phyloP scores from a whole-genome alignment of 2,888 invertebrate genomes.

The Belgica antarctica region DNA sequence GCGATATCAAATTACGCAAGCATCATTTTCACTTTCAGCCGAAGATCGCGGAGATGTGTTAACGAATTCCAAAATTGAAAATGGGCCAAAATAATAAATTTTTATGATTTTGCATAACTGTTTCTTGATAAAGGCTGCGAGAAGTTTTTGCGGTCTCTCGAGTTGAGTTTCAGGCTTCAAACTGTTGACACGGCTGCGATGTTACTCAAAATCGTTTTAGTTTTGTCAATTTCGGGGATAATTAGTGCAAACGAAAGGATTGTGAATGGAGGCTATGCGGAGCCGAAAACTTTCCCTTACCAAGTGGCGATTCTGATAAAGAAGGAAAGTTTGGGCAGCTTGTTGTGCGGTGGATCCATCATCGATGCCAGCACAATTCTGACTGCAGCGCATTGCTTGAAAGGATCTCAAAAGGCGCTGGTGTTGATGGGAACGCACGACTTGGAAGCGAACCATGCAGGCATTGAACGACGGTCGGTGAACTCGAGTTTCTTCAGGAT shows the following conservation, averaged over 20 bases:
- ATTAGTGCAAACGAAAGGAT: slow-evolving; percentile 3
- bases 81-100: no score
- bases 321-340: background rate
- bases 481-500: background rate
- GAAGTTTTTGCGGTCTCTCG: no score
- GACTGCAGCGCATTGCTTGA: slow-evolving; percentile 35
- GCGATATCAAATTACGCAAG: no score
- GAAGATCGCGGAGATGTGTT: no score
- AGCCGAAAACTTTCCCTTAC: slow-evolving; percentile 12
- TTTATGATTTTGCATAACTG: no score
- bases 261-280: slow-evolving; percentile 5
- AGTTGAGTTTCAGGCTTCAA: no score
- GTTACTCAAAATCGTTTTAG: no score
- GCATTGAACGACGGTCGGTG: background rate
- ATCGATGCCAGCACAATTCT: background rate
- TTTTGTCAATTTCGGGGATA: no score
- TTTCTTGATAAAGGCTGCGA: no score
- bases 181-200: no score
- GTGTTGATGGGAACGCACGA: background rate
- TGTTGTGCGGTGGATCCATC: slow-evolving; percentile 37
- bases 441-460: background rate
- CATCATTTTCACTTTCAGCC: no score
- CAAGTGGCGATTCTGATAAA: slow-evolving; percentile 18
- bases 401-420: background rate
- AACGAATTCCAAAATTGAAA: no score